Base-by-base conservation (phyloP, 2,113 vertebrate genomes). In the Lagopus leucura region DNA sequence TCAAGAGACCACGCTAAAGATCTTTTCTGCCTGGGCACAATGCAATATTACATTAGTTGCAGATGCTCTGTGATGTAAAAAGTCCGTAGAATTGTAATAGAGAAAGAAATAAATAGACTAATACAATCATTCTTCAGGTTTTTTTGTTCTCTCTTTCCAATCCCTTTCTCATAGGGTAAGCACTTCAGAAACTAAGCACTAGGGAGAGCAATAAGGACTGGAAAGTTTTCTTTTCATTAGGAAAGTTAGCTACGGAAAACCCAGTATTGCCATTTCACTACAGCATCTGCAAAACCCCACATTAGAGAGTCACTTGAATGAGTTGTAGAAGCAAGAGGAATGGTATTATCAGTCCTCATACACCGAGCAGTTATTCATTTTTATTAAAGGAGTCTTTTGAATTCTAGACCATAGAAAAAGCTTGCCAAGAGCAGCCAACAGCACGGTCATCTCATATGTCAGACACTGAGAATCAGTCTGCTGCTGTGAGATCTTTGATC, bases 281-380 rank as follows among this genome's bases (percentile, higher is more conserved):
- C 6, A 32, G 18, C 63, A 3, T 30, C 34, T 87, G 50, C 65
- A 75, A 54, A 38, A 71, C 34, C 19, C 27, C 40, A 6, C n/a
- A 66, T 74, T 57, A 34, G 8, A 71, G 21, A 63, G 11, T 20
- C 42, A 64, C 38, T 45, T 70, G 18, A 20, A 58, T 18, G 40
- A 11, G 30, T 47, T 28, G 8, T 3, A 34, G 18, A 64, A 79
- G 16, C 47, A 28, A 57, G 32, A 38, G 0, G 1, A 52, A 11
- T 6, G 6, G 7, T 71, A 21, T 64, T 58, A 90, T 85, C 38
- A 64, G 47, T 40, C 7, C 11, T 52, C 40, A 11, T 22, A 9
- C 11, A n/a, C 25, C 19, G 52, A 48, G 7, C 5, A 38, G 7
- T 19, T 43, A 22, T 15, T 34, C 8, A 14, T 57, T 66, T 65